Base-by-base conservation (phyloP, 2,797 vertebrate genomes). In the Rhinatrema bivittatum region DNA sequence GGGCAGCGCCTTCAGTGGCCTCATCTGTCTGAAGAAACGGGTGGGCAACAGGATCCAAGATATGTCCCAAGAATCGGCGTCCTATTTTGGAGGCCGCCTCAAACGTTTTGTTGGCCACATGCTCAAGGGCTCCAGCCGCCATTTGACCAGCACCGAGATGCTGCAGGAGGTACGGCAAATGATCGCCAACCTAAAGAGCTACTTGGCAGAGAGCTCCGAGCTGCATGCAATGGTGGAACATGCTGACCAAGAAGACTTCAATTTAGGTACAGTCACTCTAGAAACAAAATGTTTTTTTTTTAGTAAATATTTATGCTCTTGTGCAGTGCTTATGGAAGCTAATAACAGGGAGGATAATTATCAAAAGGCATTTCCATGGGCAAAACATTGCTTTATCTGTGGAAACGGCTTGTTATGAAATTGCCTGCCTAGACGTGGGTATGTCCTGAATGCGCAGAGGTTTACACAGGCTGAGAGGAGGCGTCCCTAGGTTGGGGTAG, bases 141-240 rank as follows among this genome's bases (percentile, higher is more conserved):
- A 54, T 19, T 25, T 48, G 21, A 70, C 40, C 1, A 79, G 64
- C 42, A 74, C 71, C 0, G 88, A 90, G 48, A 73, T 86, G 62
- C 62, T 94, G 10, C 91, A 92, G 76, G 84, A 87, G 23, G 72
- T 91, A 42, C 87, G 88, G 25, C 60, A 76, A 25, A 72, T 77
- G 4, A 83, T 94, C 4, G 82, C 75, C 1, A 76, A 66, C 13
- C 70, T 92, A 20, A 84, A 72, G 52, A 80, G 83, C 15, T 73
- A 60, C 1, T 64, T 94, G 50, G 36, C 82, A 15, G 81, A 89
- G 20, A 62, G 64, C 42, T 51, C 68, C 1, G 81, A 88, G 5
- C 70, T 92, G 37, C 79, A 76, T 33, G 33, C 51, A 2, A 12
- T 86, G 49, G 39, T 77, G 39, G 79, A 91, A 60, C 51, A 65